phyloP scores from a whole-genome alignment of 2,888 invertebrate species.

The Nemoura dubitans region DNA sequence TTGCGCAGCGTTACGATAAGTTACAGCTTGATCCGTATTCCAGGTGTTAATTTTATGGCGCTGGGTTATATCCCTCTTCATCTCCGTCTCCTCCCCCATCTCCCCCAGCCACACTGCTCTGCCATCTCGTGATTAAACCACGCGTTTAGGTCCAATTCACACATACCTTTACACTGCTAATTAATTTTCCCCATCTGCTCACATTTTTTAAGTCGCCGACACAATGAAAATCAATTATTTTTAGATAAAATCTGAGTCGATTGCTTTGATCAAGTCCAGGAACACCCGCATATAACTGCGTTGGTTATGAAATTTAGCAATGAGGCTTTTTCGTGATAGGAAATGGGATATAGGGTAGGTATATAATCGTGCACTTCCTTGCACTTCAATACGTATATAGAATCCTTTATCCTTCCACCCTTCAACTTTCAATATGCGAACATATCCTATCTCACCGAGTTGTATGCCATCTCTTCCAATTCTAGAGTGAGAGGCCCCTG shows the following conservation, averaged over 20 bases:
- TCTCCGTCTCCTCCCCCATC: too few relatives aligned
- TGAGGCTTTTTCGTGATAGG: neutral
- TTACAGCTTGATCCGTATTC: too few relatives aligned
- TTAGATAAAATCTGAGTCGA: neutral
- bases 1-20: too few relatives aligned
- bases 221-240: neutral
- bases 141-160: too few relatives aligned
- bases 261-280: neutral
- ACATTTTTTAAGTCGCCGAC: neutral
- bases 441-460: neutral
- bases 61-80: too few relatives aligned
- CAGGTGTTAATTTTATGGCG: too few relatives aligned
- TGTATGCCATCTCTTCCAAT: neutral
- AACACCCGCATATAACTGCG: neutral
- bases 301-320: neutral
- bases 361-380: neutral
- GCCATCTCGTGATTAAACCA: too few relatives aligned
- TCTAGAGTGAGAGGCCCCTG: neutral
- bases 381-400: neutral
- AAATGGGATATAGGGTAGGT: neutral
- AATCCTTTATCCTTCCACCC: conserved; percentile 7
- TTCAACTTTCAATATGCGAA: conserved; percentile 2
- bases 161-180: neutral
- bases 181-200: neutral
- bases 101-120: too few relatives aligned